Evolutionary conservation across 2,113 vertebrate species (phyloP).

Genomic region (Seriola rivoliana): DNA sequence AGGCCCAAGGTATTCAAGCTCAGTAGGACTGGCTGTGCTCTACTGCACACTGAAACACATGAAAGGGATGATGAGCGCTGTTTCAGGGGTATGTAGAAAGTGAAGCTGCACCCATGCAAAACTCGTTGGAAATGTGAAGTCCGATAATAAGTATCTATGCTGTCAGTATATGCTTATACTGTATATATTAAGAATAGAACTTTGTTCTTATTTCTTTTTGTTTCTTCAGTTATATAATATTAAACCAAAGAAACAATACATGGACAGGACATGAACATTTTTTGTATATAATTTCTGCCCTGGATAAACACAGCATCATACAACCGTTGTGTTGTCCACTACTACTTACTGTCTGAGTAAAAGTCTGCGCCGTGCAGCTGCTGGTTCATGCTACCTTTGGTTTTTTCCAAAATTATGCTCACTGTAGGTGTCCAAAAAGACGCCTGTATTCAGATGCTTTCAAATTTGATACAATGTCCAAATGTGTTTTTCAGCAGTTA

Average conservation of each 20-base stretch:
- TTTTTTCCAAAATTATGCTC: background rate
- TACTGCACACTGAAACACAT: conserved; percentile 46
- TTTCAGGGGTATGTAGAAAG: conserved; percentile 7
- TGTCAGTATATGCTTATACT: background rate
- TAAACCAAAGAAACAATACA: too few species aligned
- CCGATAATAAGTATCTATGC: background rate
- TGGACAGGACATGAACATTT: background rate
- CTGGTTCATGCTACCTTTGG: background rate
- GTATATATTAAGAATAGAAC: background rate
- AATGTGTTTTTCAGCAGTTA: background rate
- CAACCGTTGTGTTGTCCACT: too few species aligned
- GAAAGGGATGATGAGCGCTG: conserved; percentile 34
- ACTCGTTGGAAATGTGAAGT: background rate
- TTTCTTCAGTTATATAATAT: background rate
- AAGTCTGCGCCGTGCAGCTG: background rate
- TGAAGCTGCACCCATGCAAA: background rate
- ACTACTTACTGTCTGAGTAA: background rate
- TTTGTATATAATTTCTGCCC: background rate
- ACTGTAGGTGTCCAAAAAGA: too few species aligned
- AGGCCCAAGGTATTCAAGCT: conserved; percentile 70
- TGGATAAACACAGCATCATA: too few species aligned
- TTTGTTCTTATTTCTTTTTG: background rate
- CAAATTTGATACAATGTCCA: background rate
- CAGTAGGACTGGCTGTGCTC: conserved; percentile 43
- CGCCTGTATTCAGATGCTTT: background rate